Base-by-base conservation (phyloP, 2,797 vertebrate genomes). In the Muscicapa striata region DNA sequence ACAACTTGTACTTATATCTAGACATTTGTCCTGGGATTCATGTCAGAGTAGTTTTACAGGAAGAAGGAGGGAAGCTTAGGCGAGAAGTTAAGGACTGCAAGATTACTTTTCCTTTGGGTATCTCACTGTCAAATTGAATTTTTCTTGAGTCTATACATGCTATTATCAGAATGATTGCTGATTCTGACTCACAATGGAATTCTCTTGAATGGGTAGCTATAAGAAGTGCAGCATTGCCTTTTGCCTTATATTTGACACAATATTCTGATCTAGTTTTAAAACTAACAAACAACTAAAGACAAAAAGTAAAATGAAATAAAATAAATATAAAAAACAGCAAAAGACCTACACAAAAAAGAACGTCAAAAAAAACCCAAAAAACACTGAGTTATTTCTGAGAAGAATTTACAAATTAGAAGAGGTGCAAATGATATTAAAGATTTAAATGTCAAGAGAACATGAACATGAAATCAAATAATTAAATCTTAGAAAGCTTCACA, bases 31-130 rank as follows among this genome's bases (percentile, higher is more conserved):
- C 89, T 92, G 64, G 70, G 46, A 93, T 93, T 77, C 12, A 1
- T 86, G 72, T 94, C 94, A 96, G 74, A 82, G 45, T 55, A 78
- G 48, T 91, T 93, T 93, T 94, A 84, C 46, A 51, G 32, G 27
- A 85, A 14, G 72, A 93, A 82, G 15, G 32, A 90, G 7, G 4
- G 12, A 90, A 49, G 26, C 40, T 89, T 92, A 62, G 29, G 5
- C 87, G 64, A 72, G 64, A 95, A 95, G n/a, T 6, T 24, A 61
- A 93, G 26, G 45, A 92, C 57, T 91, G 21, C 4, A 93, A 89
- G n/a, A 85, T 94, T 84, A 70, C 40, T 79, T 94, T 76, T 90
- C 52, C 58, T 68, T 8, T 78, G 49, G 40, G 32, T 82, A 67
- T 84, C 15, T 73, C 23, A 77, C 55, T 55, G 84, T 49, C 87